Percentiles rank a stretch among this genome's conserved stretches.
Conservation (phyloP, 2,797 vertebrate genomes). For the Nannoperca obscura region DNA sequence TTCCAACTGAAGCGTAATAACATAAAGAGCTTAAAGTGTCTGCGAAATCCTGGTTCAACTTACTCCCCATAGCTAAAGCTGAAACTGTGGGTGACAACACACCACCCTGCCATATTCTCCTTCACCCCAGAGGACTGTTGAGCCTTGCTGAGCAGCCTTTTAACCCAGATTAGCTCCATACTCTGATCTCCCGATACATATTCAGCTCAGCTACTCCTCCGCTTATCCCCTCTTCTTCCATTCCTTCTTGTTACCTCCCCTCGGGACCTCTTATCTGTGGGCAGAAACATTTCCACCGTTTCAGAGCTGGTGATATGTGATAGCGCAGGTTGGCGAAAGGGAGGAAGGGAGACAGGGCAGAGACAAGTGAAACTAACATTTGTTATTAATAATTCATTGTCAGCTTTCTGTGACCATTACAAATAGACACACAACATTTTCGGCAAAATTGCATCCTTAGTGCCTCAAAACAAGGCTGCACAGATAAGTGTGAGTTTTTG, state of each 20-base stretch:
- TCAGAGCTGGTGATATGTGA: slow-evolving; percentile 52
- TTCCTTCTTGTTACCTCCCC: slow-evolving; percentile 36
- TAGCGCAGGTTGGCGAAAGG: slow-evolving; percentile 21
- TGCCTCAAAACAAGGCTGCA: slow-evolving; percentile 25
- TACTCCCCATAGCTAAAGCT: slow-evolving; percentile 11
- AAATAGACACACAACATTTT: slow-evolving; percentile 34
- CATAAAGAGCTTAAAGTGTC: not conserved
- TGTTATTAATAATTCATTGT: slow-evolving; percentile 70
- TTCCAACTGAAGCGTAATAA: not conserved
- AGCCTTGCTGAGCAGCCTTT: slow-evolving; percentile 66
- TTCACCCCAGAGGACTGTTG: slow-evolving; percentile 49
- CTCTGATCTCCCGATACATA: slow-evolving; percentile 79
- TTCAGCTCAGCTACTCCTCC: slow-evolving; percentile 73
- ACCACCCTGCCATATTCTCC: slow-evolving; percentile 40
- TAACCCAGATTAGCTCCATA: slow-evolving; percentile 75
- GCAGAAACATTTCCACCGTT: slow-evolving; percentile 60
- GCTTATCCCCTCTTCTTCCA: slow-evolving; percentile 61
- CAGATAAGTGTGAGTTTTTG: slow-evolving; percentile 30
- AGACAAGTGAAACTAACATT: slow-evolving; percentile 53
- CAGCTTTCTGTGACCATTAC: slow-evolving; percentile 44
- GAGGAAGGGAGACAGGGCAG: slow-evolving; percentile 12
- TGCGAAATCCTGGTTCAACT: not conserved
- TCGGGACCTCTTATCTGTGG: slow-evolving; percentile 68
- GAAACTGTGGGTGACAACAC: slow-evolving; percentile 36
- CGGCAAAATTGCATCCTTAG: slow-evolving; percentile 12